Base-by-base conservation (phyloP, 2,797 vertebrate genomes). In the Tachyglossus aculeatus region DNA sequence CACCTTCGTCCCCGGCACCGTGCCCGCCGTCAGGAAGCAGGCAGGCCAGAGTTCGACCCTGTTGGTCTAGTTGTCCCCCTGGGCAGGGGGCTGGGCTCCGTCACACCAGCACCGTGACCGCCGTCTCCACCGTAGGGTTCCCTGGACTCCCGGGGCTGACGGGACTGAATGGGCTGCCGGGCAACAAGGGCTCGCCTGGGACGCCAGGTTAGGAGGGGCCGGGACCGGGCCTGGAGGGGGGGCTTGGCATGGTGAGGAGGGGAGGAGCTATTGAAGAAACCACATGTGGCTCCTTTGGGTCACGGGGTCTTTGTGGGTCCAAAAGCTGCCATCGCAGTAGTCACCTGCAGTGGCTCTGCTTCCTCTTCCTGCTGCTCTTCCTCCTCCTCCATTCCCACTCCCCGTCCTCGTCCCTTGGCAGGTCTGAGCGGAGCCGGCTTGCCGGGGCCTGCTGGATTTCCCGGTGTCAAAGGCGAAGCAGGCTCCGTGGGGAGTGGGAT, bases 141-240 rank as follows among this genome's bases (percentile, higher is more conserved):
- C 36, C 88, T n/a, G 98, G 98, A 65, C 50, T 90, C 38, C 92
- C 94, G 38, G 98, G 98, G 67, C 91, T 99, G 81, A 92, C 92
- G 73, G 97, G 97, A 84, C 92, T 99, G 6, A 96, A 99, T 79
- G 98, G 97, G 32, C 94, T 99, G 60, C 92, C 83, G 55, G 98
- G 97, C 85, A 93, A 96, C 13, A 97, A 95, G 77, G 97, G 97
- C 1, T 88, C 91, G 50, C 67, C 90, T 61, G 98, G 98, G 90
- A 95, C 91, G n/a, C 95, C 94, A 93, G 98, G 98, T 94, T 92
- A 90, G 45, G 67, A 47, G 64, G 68, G 31, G 0, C 1, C 18
- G 33, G 7, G 38, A 54, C n/a, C n/a, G 15, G 16, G 37, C 9
- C 31, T 67, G 16, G 38, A 72, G 44, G 50, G 63, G 25, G 44